phyloP scores from a whole-genome alignment of 2,113 vertebrate genomes.

The Morphnarchus princeps region DNA sequence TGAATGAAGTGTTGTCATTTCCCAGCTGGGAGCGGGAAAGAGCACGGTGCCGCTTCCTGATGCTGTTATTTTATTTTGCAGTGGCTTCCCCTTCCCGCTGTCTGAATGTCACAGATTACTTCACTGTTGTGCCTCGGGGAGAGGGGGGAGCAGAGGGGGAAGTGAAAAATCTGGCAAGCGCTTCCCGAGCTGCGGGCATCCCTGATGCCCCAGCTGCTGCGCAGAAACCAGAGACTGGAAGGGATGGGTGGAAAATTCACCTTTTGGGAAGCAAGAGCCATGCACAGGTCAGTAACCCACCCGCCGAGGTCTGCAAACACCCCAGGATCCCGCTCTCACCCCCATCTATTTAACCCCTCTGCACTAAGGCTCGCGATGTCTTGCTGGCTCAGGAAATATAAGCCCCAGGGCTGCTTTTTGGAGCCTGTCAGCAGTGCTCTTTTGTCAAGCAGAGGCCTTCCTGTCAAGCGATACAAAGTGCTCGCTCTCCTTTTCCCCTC shows the following conservation, averaged over 20 bases:
- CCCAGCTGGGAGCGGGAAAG: conserved; percentile 50
- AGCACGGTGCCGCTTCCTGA: conserved; percentile 41
- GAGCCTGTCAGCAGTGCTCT: conserved; percentile 37
- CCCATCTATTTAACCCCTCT: neutral
- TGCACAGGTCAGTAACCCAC: neutral
- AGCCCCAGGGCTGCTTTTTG: conserved; percentile 20
- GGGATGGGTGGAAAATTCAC: neutral
- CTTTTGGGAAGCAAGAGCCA: neutral
- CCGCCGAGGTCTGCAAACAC: neutral
- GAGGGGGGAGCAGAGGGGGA: neutral
- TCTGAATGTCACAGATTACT: conserved; percentile 55
- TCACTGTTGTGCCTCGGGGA: neutral
- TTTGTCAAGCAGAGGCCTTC: conserved; percentile 56
- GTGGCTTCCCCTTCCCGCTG: conserved; percentile 60
- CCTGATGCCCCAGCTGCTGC: neutral
- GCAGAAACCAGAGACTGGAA: neutral
- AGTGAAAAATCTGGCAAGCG: neutral
- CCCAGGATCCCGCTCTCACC: neutral
- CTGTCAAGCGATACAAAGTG: conserved; percentile 60
- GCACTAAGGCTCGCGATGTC: neutral
- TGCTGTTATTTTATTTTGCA: conserved; percentile 59
- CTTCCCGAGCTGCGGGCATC: neutral
- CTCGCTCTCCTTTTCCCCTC: conserved; percentile 18
- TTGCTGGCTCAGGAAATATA: neutral
- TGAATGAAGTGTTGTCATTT: conserved; percentile 49